These are phyloP conservation scores for Pelagia noctiluca DNA, from an alignment of 30 jellyfish, hydroid and myxozoan genomes.

Conservation along the genomic window DNA sequence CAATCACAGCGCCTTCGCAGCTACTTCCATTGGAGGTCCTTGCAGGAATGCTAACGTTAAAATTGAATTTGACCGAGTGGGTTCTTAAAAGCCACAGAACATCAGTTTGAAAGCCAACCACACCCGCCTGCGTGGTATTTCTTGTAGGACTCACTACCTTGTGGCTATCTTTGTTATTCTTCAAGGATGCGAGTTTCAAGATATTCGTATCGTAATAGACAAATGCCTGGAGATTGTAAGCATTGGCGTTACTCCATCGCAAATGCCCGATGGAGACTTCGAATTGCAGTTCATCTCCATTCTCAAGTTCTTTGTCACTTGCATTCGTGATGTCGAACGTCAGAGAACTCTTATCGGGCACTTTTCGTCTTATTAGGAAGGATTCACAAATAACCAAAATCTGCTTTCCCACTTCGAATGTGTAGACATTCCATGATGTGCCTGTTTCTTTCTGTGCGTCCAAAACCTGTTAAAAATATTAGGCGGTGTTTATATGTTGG, in stretches of 20 bases:
- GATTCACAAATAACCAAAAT: slow-evolving; percentile 11
- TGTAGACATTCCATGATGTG: slow-evolving; percentile 20
- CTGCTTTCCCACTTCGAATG: slow-evolving; percentile 29
- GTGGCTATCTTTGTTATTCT: neutral
- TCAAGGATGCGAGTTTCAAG: slow-evolving; percentile 18
- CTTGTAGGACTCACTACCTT: slow-evolving; percentile 13
- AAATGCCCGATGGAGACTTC: slow-evolving; percentile 28
- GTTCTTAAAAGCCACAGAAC: neutral
- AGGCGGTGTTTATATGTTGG: neutral
- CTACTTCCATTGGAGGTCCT: neutral
- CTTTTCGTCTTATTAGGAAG: slow-evolving; percentile 25
- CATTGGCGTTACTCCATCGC: slow-evolving; percentile 47
- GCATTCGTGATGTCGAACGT: neutral
- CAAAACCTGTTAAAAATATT: neutral
- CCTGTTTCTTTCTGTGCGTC: neutral
- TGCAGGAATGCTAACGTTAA: slow-evolving; percentile 17
- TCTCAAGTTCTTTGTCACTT: neutral
- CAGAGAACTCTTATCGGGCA: slow-evolving; percentile 18
- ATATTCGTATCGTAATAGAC: slow-evolving; percentile 44
- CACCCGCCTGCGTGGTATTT: slow-evolving; percentile 15
- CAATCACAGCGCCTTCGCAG: neutral
- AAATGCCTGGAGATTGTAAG: slow-evolving; percentile 30
- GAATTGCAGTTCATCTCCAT: slow-evolving; percentile 38
- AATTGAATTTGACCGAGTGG: slow-evolving; percentile 3
- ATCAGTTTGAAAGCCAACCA: slow-evolving; percentile 2